phyloP scores from a whole-genome alignment of 1,140 invertebrate genomes.

The Atopsyche davidsoni region DNA sequence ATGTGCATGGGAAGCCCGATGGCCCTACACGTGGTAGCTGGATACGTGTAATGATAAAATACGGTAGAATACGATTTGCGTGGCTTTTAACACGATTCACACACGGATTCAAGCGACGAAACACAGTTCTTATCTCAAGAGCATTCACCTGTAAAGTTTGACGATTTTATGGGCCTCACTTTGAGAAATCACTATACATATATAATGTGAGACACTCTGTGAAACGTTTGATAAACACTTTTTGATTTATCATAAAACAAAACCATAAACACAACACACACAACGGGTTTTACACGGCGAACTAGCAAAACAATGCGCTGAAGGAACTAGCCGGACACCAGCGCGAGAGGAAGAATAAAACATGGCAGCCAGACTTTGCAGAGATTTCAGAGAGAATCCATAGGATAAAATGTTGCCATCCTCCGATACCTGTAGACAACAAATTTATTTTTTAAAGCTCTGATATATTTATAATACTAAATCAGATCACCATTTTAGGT shows the following conservation, averaged over 20 bases:
- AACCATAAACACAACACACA: slow-evolving; percentile 8
- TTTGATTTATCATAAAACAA: slow-evolving; percentile 15
- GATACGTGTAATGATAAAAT: slow-evolving; percentile 31
- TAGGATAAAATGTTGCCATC: slow-evolving; percentile 3
- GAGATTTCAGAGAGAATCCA: slow-evolving; percentile 11
- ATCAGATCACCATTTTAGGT: too few species aligned
- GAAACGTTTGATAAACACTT: slow-evolving; percentile 9
- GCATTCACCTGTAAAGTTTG: slow-evolving; percentile 28
- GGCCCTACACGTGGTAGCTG: slow-evolving; percentile 47
- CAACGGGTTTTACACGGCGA: slow-evolving; percentile 13
- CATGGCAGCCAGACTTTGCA: slow-evolving; percentile 42
- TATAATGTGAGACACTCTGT: slow-evolving; percentile 10
- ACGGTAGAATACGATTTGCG: slow-evolving; percentile 30
- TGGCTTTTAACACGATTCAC: slow-evolving; percentile 33
- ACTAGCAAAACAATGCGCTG: slow-evolving; percentile 21
- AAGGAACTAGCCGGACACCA: slow-evolving; percentile 20
- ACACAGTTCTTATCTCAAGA: slow-evolving; percentile 22
- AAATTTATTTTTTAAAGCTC: too few species aligned
- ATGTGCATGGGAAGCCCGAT: slow-evolving; percentile 51
- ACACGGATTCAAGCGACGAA: slow-evolving; percentile 10
- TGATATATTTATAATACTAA: too few species aligned
- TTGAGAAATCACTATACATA: slow-evolving; percentile 16
- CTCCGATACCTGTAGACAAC: too few species aligned
- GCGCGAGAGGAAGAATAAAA: slow-evolving; percentile 52
- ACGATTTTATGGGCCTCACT: slow-evolving; percentile 25